phyloP scores from a whole-genome alignment of 2,888 invertebrate genomes.

The Torymus tubicola region DNA sequence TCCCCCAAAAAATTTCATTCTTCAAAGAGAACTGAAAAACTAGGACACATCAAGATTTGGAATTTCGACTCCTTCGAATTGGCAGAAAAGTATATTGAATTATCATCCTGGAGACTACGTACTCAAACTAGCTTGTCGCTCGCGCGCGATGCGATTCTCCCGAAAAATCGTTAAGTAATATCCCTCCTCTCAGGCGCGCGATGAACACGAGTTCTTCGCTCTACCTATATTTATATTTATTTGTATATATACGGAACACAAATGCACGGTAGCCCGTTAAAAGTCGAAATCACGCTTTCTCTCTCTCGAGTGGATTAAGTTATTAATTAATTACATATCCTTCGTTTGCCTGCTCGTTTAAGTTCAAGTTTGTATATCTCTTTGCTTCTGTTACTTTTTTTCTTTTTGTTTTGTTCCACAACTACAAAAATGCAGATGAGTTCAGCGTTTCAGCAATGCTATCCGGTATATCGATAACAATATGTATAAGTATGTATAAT shows the following conservation, averaged over 20 bases:
- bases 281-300: constrained; percentile 24
- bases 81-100: too few relatives aligned
- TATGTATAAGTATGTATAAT: constrained; percentile 59
- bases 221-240: too few relatives aligned
- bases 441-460: constrained; percentile 64
- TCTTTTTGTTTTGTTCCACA: constrained; percentile 16
- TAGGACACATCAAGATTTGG: constrained; percentile 5
- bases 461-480: constrained; percentile 58
- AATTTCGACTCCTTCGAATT: background rate
- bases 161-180: background rate
- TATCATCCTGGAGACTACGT: background rate
- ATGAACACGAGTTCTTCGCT: constrained; percentile 48
- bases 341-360: background rate
- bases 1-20: constrained; percentile 12
- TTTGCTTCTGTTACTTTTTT: constrained; percentile 43
- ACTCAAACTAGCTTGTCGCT: constrained; percentile 7
- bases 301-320: constrained; percentile 9
- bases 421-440: constrained; percentile 66
- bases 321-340: constrained; percentile 6
- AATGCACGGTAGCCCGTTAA: constrained; percentile 24
- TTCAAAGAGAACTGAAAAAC: constrained; percentile 13
- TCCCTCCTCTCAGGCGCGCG: background rate
- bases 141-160: too few relatives aligned
- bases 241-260: constrained; percentile 39
- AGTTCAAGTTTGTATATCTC: constrained; percentile 13